Evolutionary conservation across 2,888 invertebrate species (phyloP).

Genomic region (Yponomeuta plumbellus): DNA sequence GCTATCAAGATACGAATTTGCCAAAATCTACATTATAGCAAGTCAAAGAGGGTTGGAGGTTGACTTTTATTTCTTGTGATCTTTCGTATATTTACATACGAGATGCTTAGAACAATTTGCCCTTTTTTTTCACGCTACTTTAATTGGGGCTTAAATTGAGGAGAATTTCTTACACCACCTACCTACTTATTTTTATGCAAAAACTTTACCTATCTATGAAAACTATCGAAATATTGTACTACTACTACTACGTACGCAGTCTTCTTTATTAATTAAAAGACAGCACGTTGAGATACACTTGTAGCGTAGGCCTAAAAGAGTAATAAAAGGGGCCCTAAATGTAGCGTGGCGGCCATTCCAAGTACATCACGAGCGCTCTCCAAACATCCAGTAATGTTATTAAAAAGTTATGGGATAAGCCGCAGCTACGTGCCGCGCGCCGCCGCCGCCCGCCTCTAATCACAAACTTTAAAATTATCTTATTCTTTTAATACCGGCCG

Average conservation of each 20-base stretch:
- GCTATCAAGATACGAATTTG: no score
- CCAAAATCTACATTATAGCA: no score
- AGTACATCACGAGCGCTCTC: constrained; percentile 60
- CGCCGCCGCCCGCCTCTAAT: constrained; percentile 47
- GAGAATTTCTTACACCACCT: no score
- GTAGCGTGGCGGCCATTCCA: constrained; percentile 37
- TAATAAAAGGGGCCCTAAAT: constrained; percentile 24
- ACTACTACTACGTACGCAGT: neutral
- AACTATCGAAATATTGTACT: neutral
- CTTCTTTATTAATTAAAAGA: neutral
- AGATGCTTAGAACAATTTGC: no score
- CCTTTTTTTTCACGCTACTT: no score
- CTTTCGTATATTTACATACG: no score
- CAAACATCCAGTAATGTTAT: constrained; percentile 66
- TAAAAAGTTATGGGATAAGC: constrained; percentile 73
- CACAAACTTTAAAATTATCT: constrained; percentile 69
- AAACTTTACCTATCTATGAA: no score
- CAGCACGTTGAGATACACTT: neutral
- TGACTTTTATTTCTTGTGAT: no score
- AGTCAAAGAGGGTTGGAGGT: no score
- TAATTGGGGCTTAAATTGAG: no score
- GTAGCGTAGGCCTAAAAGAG: neutral
- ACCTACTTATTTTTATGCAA: no score
- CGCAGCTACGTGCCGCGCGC: constrained; percentile 47
- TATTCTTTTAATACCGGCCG: constrained; percentile 37